Percentiles rank a stretch among this genome's conserved stretches.
Conservation (phyloP, 2,888 invertebrate species). For the Apodemia duryi region DNA sequence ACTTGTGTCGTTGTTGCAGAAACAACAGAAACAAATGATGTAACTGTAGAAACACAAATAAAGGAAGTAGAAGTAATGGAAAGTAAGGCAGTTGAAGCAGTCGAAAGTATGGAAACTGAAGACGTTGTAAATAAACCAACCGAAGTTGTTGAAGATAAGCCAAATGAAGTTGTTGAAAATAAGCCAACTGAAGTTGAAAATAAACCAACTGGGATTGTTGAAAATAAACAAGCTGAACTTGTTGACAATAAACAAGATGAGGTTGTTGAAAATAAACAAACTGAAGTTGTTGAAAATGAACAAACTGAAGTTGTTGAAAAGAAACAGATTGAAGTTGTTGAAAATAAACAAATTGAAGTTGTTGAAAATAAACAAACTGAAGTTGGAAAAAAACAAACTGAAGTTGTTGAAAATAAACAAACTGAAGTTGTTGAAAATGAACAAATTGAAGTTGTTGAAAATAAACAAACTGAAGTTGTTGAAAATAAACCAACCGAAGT, state of each 20-base stretch:
- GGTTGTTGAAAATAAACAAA: neutral
- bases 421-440: neutral
- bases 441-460: neutral
- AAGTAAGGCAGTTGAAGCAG: conserved; percentile 40
- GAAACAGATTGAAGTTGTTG: neutral
- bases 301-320: conserved; percentile 15
- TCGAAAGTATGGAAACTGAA: conserved; percentile 28
- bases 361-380: conserved; percentile 14
- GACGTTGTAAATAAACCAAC: conserved; percentile 11
- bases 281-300: neutral
- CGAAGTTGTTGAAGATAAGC: neutral
- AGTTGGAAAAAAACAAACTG: conserved; percentile 2
- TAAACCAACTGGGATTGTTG: neutral
- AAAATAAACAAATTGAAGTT: conserved; percentile 27
- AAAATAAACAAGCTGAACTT: neutral
- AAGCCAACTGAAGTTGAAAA: conserved; percentile 14
- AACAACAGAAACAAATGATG: conserved; percentile 41
- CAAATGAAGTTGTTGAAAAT: neutral
- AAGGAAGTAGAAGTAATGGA: conserved; percentile 51
- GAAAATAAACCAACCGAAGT: neutral
- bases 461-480: neutral
- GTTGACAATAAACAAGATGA: neutral
- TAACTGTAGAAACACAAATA: conserved; percentile 43
- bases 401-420: neutral
- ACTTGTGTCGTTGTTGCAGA: no score